A percentile compares a stretch with the other conserved stretches of the same genome.
Conservation (phyloP, 2,113 vertebrate genomes). For the Sula dactylatra region DNA sequence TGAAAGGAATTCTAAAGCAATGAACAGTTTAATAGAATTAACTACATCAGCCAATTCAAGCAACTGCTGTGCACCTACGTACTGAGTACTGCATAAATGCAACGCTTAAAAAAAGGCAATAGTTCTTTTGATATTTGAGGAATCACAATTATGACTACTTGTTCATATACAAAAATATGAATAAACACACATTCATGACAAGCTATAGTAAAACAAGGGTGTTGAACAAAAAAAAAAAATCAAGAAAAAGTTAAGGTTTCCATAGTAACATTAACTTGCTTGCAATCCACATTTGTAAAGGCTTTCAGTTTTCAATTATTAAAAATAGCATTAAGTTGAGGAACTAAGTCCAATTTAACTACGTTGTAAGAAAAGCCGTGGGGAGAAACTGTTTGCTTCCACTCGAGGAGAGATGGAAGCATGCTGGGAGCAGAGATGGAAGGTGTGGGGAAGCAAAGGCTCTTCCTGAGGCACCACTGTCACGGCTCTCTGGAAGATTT, state of each 20-base stretch:
- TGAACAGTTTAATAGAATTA: constrained; percentile 1
- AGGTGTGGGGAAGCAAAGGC: neutral
- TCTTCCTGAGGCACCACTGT: neutral
- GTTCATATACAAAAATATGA: neutral
- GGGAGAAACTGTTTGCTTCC: neutral
- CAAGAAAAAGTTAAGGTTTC: neutral
- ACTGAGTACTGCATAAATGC: neutral
- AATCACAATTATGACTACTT: neutral
- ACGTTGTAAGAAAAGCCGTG: neutral
- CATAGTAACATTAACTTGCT: neutral
- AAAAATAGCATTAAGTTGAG: neutral
- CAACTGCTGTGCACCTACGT: neutral
- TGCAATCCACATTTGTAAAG: neutral
- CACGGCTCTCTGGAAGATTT: neutral
- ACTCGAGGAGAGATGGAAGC: neutral
- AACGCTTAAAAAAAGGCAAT: neutral
- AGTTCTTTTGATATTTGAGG: neutral
- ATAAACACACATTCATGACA: neutral
- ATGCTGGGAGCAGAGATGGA: neutral
- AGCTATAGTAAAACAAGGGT: neutral
- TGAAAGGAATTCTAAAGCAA: neutral
- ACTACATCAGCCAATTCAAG: neutral
- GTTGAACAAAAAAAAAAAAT: neutral
- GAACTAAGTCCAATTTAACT: neutral
- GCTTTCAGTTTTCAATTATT: neutral